A percentile compares a stretch with the other conserved stretches of the same genome.
Evolutionary conservation across 37 sponge, comb jelly and placozoan species (phyloP).

Genomic region (Spongia lamella): DNA sequence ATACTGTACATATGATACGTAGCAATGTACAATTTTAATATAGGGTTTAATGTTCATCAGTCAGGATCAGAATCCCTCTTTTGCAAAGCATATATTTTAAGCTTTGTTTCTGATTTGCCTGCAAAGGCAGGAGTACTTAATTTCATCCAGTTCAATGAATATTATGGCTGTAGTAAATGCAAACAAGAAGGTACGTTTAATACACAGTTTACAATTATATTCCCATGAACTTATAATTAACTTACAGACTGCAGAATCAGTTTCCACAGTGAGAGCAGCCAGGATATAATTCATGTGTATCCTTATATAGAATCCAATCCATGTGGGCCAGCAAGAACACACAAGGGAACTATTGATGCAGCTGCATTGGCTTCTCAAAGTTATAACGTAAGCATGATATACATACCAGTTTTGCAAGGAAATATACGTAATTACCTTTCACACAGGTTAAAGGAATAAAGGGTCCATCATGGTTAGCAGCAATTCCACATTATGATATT

Average conservation of each 20-base stretch:
- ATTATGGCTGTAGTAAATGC: conserved; percentile 30
- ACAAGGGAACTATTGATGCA: neutral
- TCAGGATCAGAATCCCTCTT: too few species aligned
- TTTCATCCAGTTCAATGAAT: conserved; percentile 48
- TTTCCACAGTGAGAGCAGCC: too few species aligned
- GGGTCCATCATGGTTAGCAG: conserved; percentile 24
- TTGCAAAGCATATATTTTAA: conserved; percentile 15
- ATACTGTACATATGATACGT: too few species aligned
- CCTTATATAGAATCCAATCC: conserved; percentile 11
- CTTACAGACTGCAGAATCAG: too few species aligned
- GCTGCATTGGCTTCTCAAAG: neutral
- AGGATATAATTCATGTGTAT: neutral
- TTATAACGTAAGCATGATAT: neutral
- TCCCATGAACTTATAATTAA: too few species aligned
- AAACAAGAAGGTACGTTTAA: conserved; percentile 30
- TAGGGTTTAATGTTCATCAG: too few species aligned
- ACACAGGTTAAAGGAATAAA: conserved; percentile 47
- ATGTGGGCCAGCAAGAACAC: conserved; percentile 7
- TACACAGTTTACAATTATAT: too few species aligned
- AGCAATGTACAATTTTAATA: too few species aligned
- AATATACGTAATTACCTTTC: neutral
- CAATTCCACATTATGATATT: conserved; percentile 39
- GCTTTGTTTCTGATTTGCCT: conserved; percentile 40
- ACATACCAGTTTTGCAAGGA: too few species aligned
- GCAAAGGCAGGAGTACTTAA: conserved; percentile 46